phyloP scores from a whole-genome alignment of 1,140 invertebrate species.

The Scaptomyza graminum region DNA sequence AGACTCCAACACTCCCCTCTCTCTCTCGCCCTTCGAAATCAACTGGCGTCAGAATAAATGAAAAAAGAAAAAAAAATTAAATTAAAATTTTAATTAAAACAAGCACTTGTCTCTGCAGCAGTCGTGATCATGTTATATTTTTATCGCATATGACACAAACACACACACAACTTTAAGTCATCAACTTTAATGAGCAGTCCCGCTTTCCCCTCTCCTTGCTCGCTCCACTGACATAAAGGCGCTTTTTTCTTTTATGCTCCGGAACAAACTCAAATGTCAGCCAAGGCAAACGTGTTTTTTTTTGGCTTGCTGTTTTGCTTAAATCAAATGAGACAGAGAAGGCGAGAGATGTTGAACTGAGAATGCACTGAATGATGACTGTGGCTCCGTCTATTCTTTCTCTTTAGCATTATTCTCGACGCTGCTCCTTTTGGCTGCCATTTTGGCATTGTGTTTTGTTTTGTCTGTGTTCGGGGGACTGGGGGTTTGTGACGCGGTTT shows the following conservation, averaged over 20 bases:
- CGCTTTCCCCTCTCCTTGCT: background rate
- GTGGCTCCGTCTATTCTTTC: background rate
- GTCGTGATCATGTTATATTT: slow-evolving; percentile 22
- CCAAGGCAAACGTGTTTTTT: slow-evolving; percentile 22
- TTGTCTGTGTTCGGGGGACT: background rate
- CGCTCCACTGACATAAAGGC: background rate
- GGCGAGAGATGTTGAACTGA: slow-evolving; percentile 7
- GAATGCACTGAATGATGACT: slow-evolving; percentile 1
- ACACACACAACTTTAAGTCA: slow-evolving; percentile 40
- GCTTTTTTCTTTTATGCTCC: background rate
- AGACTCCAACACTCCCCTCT: slow-evolving; percentile 1
- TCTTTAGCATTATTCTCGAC: slow-evolving; percentile 1
- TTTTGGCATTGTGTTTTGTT: slow-evolving; percentile 29
- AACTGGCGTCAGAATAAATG: background rate
- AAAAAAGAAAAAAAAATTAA: slow-evolving; percentile 42
- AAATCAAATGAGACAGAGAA: slow-evolving; percentile 21
- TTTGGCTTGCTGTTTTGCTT: slow-evolving; percentile 33
- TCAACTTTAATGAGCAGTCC: slow-evolving; percentile 60
- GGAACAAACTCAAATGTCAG: slow-evolving; percentile 36
- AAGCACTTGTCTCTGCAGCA: slow-evolving; percentile 54
- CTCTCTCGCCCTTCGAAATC: background rate
- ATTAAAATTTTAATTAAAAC: slow-evolving; percentile 82
- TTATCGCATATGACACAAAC: slow-evolving; percentile 22
- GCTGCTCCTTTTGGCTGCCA: slow-evolving; percentile 27
- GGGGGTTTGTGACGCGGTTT: background rate